phyloP scores from a whole-genome alignment of 2,888 invertebrate species.

The Bombylius discolor region DNA sequence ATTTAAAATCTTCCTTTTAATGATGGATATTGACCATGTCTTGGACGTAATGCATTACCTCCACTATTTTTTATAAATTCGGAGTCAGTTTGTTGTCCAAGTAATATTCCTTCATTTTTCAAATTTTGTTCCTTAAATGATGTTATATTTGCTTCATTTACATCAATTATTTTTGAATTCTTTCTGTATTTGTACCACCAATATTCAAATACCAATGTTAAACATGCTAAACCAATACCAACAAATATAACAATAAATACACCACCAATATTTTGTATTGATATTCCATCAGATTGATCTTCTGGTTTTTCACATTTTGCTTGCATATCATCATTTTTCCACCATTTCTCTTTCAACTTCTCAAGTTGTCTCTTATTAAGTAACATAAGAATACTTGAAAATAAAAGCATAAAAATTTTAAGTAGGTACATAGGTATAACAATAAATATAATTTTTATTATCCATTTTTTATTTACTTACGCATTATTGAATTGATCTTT shows the following conservation, averaged over 20 bases:
- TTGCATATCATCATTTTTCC: conserved; percentile 73
- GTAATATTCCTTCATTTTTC: conserved; percentile 24
- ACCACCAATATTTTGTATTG: conserved; percentile 94
- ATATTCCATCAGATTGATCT: conserved; percentile 92
- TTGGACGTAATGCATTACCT: conserved; percentile 24
- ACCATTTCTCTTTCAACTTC: conserved; percentile 92
- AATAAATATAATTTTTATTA: too few relatives aligned
- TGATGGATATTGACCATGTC: conserved; percentile 31
- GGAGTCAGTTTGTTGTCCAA: conserved; percentile 27
- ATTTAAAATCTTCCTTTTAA: conserved; percentile 30
- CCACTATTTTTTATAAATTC: conserved; percentile 12
- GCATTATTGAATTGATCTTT: conserved; percentile 92
- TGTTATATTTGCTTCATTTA: conserved; percentile 39
- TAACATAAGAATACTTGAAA: conserved; percentile 63
- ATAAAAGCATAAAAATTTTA: not conserved
- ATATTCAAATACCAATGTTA: conserved; percentile 86
- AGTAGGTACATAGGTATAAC: not conserved
- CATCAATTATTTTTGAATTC: conserved; percentile 46
- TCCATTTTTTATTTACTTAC: conserved; percentile 43
- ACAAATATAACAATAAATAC: conserved; percentile 97
- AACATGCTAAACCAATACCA: conserved; percentile 80
- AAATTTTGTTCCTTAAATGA: conserved; percentile 24
- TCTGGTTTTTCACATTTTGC: conserved; percentile 74
- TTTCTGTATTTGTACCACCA: conserved; percentile 80
- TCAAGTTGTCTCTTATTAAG: conserved; percentile 88